A percentile compares a stretch with the other conserved stretches of the same genome.
These are phyloP conservation scores for Phaetusa simplex DNA, from an alignment of 2,113 vertebrate genomes.

Conservation along the genomic window DNA sequence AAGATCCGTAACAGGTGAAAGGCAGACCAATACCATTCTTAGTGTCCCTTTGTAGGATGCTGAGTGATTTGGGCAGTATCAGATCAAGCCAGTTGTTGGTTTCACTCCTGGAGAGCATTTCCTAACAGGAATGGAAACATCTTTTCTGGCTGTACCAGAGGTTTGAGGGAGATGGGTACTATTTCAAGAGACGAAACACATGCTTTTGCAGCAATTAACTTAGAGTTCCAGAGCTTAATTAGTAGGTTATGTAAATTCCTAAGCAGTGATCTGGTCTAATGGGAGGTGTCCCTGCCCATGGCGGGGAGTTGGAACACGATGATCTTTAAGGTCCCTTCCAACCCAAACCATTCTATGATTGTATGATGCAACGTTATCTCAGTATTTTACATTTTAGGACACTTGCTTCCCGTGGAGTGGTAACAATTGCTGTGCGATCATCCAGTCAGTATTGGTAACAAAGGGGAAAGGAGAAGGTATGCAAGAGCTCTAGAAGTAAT, in stretches of 20 bases:
- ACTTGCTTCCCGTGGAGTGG: not conserved
- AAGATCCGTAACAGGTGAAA: not conserved
- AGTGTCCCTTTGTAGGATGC: not conserved
- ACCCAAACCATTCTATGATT: not conserved
- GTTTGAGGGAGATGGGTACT: not conserved
- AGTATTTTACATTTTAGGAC: not conserved
- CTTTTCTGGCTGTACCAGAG: not conserved
- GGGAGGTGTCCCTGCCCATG: not conserved
- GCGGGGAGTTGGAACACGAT: not conserved
- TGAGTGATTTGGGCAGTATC: not conserved
- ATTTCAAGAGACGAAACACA: not conserved
- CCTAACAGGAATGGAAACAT: not conserved
- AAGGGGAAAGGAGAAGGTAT: not conserved
- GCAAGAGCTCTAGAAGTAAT: not conserved
- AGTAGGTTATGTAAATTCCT: not conserved
- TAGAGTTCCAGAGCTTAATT: not conserved
- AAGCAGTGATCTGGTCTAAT: not conserved
- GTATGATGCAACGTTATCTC: not conserved
- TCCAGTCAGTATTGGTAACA: not conserved
- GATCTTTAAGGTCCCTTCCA: not conserved
- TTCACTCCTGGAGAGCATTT: not conserved
- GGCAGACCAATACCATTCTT: not conserved
- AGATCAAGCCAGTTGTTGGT: not conserved
- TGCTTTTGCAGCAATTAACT: not conserved
- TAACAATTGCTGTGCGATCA: not conserved